Evolutionary conservation across 1,140 invertebrate genomes (phyloP).

Genomic region (Nephotettix cincticeps): DNA sequence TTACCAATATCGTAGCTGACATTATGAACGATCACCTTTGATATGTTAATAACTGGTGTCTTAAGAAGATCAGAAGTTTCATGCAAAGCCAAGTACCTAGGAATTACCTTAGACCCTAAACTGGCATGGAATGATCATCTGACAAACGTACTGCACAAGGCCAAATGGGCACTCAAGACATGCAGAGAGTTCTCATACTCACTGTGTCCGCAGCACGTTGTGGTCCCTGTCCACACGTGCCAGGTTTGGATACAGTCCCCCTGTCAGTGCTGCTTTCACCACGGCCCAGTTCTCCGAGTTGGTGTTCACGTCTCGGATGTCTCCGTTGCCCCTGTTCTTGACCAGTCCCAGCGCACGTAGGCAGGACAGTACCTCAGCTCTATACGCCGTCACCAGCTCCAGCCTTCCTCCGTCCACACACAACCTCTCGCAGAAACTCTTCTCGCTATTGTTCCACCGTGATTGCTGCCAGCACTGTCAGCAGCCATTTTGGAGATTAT

Average conservation of each 20-base stretch:
- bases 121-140: too few species aligned
- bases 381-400: conserved; percentile 79
- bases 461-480: conserved; percentile 63
- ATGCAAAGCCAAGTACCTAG: too few species aligned
- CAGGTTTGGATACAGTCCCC: conserved; percentile 86
- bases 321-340: conserved; percentile 58
- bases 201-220: conserved; percentile 59
- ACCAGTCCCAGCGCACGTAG: conserved; percentile 84
- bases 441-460: conserved; percentile 64
- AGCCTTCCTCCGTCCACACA: conserved; percentile 80
- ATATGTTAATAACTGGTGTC: too few species aligned
- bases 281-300: conserved; percentile 91
- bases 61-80: too few species aligned
- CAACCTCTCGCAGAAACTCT: conserved; percentile 75
- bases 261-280: conserved; percentile 85
- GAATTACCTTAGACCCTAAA: too few species aligned
- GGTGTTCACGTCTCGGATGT: conserved; percentile 75
- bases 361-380: conserved; percentile 80
- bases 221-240: conserved; percentile 65
- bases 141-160: too few species aligned
- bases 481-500: background rate
- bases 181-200: conserved; percentile 45
- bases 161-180: too few species aligned
- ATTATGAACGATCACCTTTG: too few species aligned
- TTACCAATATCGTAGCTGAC: too few species aligned